Evolutionary conservation across 2,888 invertebrate genomes (phyloP).

Genomic region (Villa cingulata): DNA sequence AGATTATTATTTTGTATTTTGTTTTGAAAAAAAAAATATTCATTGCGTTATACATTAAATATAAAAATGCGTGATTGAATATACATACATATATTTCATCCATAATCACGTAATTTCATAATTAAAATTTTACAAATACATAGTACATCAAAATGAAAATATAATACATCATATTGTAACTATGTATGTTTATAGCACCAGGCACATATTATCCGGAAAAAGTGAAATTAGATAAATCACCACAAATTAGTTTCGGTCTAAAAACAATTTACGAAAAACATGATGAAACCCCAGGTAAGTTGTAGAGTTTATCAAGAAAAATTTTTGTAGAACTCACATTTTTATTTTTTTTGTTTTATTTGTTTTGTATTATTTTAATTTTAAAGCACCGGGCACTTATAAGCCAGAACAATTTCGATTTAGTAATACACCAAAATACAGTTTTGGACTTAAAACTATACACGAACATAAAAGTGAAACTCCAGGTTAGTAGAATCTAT

Average conservation of each 20-base stretch:
- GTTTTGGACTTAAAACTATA: slow-evolving; percentile 45
- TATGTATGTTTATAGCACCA: slow-evolving; percentile 41
- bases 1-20: no score
- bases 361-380: slow-evolving; percentile 17
- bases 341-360: no score
- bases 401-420: slow-evolving; percentile 45
- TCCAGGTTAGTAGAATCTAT: slow-evolving; percentile 34
- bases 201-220: slow-evolving; percentile 48
- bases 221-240: slow-evolving; percentile 40
- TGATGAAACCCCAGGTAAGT: slow-evolving; percentile 26
- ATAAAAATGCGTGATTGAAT: no score
- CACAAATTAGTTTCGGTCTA: slow-evolving; percentile 56
- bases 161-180: no score
- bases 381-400: slow-evolving; percentile 44
- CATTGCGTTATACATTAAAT: no score
- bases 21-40: no score
- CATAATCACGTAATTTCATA: no score
- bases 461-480: slow-evolving; percentile 40
- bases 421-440: slow-evolving; percentile 46
- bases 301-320: not conserved
- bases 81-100: no score
- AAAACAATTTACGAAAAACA: slow-evolving; percentile 45
- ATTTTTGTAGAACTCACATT: no score
- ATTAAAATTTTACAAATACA: no score
- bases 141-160: no score